Evolutionary conservation across 53 echinoderm and acorn worm genomes (phyloP).

Genomic region (Henricia sp.): DNA sequence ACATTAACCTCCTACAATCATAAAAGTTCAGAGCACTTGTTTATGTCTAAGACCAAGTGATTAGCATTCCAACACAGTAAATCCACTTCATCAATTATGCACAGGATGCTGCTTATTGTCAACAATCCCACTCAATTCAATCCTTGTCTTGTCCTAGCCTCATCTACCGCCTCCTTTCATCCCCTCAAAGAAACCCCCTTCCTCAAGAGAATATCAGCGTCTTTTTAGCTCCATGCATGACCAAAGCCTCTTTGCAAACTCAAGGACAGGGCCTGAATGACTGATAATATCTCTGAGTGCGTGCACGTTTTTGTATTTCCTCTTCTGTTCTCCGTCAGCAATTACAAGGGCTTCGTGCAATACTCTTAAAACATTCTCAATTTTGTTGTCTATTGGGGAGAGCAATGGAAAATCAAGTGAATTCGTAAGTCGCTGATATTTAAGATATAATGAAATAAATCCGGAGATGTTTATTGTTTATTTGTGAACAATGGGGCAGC

Average conservation of each 20-base stretch:
- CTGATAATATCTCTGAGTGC: conserved; percentile 23
- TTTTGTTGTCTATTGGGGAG: conserved; percentile 13
- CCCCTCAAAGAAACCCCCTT: conserved; percentile 11
- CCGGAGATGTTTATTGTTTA: too few relatives aligned
- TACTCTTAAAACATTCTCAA: conserved; percentile 43
- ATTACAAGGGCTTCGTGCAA: conserved; percentile 1
- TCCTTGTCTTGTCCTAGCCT: conserved; percentile 1
- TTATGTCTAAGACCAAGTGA: background rate
- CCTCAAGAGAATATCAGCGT: conserved; percentile 6
- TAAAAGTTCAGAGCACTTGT: conserved; percentile 49
- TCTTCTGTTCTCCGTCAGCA: background rate
- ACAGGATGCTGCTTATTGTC: conserved; percentile 14
- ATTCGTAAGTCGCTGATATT: too few relatives aligned
- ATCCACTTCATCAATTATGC: conserved; percentile 47
- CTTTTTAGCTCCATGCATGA: background rate
- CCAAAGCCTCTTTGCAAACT: conserved; percentile 15
- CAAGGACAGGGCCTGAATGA: conserved; percentile 27
- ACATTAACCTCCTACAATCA: too few relatives aligned
- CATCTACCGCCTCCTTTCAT: background rate
- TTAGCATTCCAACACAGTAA: background rate
- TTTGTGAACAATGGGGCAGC: too few relatives aligned
- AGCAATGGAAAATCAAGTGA: too few relatives aligned
- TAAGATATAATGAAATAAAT: too few relatives aligned
- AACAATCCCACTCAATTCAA: conserved; percentile 10
- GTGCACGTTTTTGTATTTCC: conserved; percentile 33